These are phyloP conservation scores for Sylvia borin DNA, from an alignment of 2,797 vertebrate species.

Conservation along the genomic window DNA sequence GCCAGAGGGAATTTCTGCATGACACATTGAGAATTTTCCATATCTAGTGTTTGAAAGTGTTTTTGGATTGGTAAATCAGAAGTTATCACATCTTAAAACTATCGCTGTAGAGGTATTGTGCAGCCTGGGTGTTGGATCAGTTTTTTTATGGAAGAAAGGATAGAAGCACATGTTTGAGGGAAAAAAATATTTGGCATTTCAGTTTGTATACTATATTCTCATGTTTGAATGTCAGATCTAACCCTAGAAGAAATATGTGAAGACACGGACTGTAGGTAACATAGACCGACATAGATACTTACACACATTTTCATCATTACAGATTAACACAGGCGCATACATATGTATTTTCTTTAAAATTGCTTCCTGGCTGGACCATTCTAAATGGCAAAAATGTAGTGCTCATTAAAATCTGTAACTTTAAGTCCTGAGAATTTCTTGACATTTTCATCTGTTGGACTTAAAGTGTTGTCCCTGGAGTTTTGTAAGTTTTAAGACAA, in stretches of 20 bases:
- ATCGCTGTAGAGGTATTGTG: not conserved
- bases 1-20: not conserved
- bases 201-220: not conserved
- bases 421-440: not conserved
- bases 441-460: not conserved
- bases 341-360: not conserved
- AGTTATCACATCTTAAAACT: not conserved
- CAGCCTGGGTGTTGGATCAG: not conserved
- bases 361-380: not conserved
- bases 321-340: not conserved
- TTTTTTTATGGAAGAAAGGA: not conserved
- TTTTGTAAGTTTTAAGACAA: not conserved
- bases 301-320: not conserved
- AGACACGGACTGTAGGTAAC: not conserved
- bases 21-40: not conserved
- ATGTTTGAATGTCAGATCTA: not conserved
- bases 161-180: accelerated
- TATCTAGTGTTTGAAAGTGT: not conserved
- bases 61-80: not conserved
- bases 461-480: not conserved
- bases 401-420: not conserved
- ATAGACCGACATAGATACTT: not conserved
- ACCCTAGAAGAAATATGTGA: not conserved
- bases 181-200: not conserved
- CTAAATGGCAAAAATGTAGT: not conserved